Percentiles rank a stretch among this genome's conserved stretches.
phyloP scores from a whole-genome alignment of 1,140 invertebrate genomes.

The Drosophila parabipectinata region DNA sequence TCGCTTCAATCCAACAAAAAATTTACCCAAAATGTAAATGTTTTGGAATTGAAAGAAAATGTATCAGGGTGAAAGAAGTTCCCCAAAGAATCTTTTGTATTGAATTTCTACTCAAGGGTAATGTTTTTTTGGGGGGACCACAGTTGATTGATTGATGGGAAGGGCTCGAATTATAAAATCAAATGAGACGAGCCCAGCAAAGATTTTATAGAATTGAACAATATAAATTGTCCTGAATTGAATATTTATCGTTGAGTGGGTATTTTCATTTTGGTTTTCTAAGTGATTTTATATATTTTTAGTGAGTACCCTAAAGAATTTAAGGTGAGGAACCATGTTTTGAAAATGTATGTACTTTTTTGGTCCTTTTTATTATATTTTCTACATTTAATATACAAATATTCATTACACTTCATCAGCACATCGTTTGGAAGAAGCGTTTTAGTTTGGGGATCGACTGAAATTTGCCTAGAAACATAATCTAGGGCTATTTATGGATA shows the following conservation, averaged over 20 bases:
- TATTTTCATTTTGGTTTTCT: slow-evolving; percentile 14
- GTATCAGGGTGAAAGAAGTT: slow-evolving; percentile 7
- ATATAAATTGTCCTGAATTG: slow-evolving; percentile 25
- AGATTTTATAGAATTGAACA: slow-evolving; percentile 20
- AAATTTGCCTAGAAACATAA: too few relatives aligned
- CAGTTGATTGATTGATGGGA: slow-evolving; percentile 36
- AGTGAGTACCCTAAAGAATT: too few relatives aligned
- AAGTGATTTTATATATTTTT: not conserved
- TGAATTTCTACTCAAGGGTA: slow-evolving; percentile 29
- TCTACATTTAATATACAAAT: too few relatives aligned
- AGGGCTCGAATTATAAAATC: slow-evolving; percentile 38
- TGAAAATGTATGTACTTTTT: too few relatives aligned
- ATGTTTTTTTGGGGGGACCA: slow-evolving; percentile 18
- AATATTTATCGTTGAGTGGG: slow-evolving; percentile 5
- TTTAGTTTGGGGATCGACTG: too few relatives aligned
- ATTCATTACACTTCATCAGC: too few relatives aligned
- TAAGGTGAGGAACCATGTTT: not conserved
- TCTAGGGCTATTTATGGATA: too few relatives aligned
- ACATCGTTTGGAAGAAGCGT: too few relatives aligned
- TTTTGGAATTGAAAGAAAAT: slow-evolving; percentile 24
- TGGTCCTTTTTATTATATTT: too few relatives aligned
- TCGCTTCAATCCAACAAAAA: slow-evolving; percentile 20
- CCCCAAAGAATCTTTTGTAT: slow-evolving; percentile 21
- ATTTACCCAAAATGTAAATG: slow-evolving; percentile 39
- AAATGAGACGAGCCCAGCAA: slow-evolving; percentile 29